phyloP scores from a whole-genome alignment of 2,888 invertebrate genomes.

The Leptopterna dolabrata region DNA sequence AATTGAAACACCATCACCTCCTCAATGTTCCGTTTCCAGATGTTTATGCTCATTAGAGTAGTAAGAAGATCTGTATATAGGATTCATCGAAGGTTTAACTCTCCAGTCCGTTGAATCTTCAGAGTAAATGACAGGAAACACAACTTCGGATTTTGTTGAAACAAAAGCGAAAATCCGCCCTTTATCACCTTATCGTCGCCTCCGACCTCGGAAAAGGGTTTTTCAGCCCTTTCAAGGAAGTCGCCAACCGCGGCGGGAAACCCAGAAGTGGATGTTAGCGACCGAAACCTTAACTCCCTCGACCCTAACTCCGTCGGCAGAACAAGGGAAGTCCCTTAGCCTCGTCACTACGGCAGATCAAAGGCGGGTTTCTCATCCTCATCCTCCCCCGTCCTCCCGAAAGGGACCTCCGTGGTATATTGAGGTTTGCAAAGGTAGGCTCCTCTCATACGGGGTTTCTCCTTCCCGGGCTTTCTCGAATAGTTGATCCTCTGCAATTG shows the following conservation, averaged over 20 bases:
- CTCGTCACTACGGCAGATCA: slow-evolving; percentile 1
- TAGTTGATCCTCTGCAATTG: not conserved
- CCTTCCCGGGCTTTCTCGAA: not conserved
- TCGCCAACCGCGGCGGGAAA: not conserved
- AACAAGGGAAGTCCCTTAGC: not conserved
- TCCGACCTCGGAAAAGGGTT: not conserved
- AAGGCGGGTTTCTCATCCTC: not conserved
- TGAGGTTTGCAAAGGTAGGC: not conserved
- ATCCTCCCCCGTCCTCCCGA: not conserved
- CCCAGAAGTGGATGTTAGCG: not conserved
- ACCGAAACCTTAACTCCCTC: not conserved
- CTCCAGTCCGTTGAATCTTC: not conserved
- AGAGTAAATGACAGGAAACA: not conserved
- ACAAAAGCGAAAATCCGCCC: not conserved
- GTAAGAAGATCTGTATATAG: no score
- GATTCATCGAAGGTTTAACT: no score
- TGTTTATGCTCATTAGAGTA: no score
- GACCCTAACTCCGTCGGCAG: not conserved
- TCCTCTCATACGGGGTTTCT: not conserved
- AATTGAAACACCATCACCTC: no score
- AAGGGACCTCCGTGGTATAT: not conserved
- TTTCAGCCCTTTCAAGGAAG: not conserved
- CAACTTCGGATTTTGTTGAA: not conserved
- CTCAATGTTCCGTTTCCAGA: no score
- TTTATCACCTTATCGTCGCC: not conserved